Base-by-base conservation (phyloP, 1,140 invertebrate species). In the Drosophila pallidifrons region DNA sequence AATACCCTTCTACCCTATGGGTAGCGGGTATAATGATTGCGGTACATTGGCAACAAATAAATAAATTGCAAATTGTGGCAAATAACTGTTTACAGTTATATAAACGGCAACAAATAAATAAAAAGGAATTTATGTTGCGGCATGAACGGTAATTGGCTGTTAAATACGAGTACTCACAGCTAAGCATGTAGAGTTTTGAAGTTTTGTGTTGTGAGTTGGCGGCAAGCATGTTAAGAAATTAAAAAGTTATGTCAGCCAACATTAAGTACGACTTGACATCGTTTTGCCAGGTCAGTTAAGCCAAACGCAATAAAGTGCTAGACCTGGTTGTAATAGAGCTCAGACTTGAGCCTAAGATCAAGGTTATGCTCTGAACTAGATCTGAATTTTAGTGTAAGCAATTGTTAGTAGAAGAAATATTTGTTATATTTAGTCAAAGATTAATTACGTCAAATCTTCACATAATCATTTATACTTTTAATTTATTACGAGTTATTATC, bases 41-140 rank as follows among this genome's bases (percentile, higher is more conserved):
- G 83, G 83, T 83, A 83, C 83, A 80, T 78, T 51, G 73, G 46
- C 74, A 77, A 61, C 83, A 82, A 81, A 82, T 82, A 87, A 87
- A 86, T 82, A 83, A 89, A 85, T 83, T 82, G 80, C 35, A 69
- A 88, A 82, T 79, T 83, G 70, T 80, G 83, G 81, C 85, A 75
- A 70, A 83, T 75, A 88, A 81, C 85, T 81, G 85, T 77, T 54
- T 55, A 76, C 61, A 72, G 79, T 72, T 72, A 77, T 51, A 30
- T 47, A 51, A 57, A 79, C 60, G 47, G 13, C 66, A 25, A 73
- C 20, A 74, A 52, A 69, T 25, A 47, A 38, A 47, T 58, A 38
- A 13, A 52, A 45, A 43, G 20, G 38, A 43, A 58, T 51, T 51
- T 51, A 3, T 28, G 10, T 28, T 28, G 35, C 35, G 49, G 15